These are phyloP conservation scores for Drosophila mauritiana DNA, from an alignment of 1,140 invertebrate species.

Conservation along the genomic window DNA sequence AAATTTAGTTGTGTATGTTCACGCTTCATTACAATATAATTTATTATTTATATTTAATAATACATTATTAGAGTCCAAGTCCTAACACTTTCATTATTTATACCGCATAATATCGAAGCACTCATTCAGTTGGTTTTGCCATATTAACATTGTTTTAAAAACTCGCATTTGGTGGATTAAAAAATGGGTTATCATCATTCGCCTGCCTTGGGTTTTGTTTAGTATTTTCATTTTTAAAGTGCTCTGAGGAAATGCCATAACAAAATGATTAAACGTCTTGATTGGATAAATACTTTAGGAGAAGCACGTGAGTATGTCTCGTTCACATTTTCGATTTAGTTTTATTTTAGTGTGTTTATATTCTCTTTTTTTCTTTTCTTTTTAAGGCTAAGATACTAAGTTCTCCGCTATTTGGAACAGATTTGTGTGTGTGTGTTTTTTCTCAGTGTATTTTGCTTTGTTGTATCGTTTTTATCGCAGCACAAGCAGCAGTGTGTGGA, in stretches of 20 bases:
- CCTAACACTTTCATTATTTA: constrained; percentile 66
- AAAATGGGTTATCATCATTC: constrained; percentile 50
- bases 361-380: background rate
- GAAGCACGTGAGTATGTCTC: constrained; percentile 45
- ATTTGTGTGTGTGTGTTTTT: constrained; percentile 5
- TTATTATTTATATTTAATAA: constrained; percentile 81
- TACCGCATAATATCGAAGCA: constrained; percentile 78
- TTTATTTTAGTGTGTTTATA: background rate
- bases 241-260: constrained; percentile 59
- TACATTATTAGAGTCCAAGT: constrained; percentile 75
- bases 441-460: background rate
- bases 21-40: constrained; percentile 79
- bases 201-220: constrained; percentile 8
- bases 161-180: constrained; percentile 59
- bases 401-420: constrained; percentile 20
- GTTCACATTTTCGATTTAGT: constrained; percentile 2
- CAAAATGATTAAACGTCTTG: constrained; percentile 44
- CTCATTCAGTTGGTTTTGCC: constrained; percentile 56
- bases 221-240: constrained; percentile 22
- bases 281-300: constrained; percentile 50
- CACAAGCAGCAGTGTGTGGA: constrained; percentile 25
- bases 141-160: constrained; percentile 50
- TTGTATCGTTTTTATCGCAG: constrained; percentile 2
- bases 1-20: constrained; percentile 68
- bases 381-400: constrained; percentile 52